Evolutionary conservation across 2,888 invertebrate genomes (phyloP), one percentile per base, ranked within the genome.

Genomic region (Dendrolimus pini): DNA sequence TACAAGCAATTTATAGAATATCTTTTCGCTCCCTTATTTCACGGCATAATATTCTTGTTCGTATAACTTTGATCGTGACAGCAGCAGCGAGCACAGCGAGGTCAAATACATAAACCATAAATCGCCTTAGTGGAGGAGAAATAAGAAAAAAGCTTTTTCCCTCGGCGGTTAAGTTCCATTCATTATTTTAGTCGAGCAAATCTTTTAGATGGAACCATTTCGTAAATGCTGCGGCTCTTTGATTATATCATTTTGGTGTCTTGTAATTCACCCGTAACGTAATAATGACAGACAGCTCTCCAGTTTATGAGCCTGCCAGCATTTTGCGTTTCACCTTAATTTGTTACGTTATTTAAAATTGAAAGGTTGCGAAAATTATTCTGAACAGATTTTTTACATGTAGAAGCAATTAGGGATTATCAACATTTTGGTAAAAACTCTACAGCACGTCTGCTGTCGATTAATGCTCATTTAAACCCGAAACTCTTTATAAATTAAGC

Each of bases 71-170:
- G 74, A 78, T 80, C 79, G 74, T 75, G 80, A 77, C 78, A 74
- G 69, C 69, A 71, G 71, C 69, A 62, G 60, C 65, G 74, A 74
- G 71, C 67, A 71, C 64, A 70, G 72, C 78, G 82, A 83, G 84
- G 84, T 82, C 83, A 80, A 81, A 82, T 75, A 83, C 76, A 83
- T 82, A 82, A 83, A 77, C 81, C 74, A 82, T 84, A 84, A 85
- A 85, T 84, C 74, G 77, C 77, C 75, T 76, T 72, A 71, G 72
- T 77, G 65, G 70, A 72, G 72, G 69, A 75, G 75, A 79, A 80
- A 79, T 78, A 73, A 73, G 71, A 74, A 77, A 81, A 75, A 74
- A 69, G 65, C 67, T 72, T 78, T 78, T 74, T 77, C 72, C 76
- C 72, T 70, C 69, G 76, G 68, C 75, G 75, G 74, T 78, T 75